Conservation (phyloP, 2,797 vertebrate genomes). For the Odontamblyopus lacepedii region DNA sequence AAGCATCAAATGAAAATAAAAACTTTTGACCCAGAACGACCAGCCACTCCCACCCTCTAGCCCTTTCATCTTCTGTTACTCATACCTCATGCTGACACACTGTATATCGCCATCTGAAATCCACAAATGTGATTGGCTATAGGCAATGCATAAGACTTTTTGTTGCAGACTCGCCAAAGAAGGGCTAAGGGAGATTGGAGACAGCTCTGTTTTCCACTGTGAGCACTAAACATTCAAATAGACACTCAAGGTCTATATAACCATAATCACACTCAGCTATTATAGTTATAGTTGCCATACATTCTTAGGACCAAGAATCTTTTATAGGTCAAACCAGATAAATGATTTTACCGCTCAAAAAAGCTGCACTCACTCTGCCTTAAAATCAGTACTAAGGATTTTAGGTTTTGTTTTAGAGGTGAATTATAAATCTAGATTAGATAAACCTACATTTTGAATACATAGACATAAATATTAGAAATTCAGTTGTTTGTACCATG, state of each 20-base stretch:
- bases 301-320: constrained; percentile 5
- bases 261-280: constrained; percentile 8
- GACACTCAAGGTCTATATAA: constrained; percentile 13
- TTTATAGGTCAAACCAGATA: constrained; percentile 13
- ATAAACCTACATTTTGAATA: not conserved
- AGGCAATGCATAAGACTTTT: constrained; percentile 28
- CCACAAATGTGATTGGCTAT: constrained; percentile 48
- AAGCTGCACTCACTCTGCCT: constrained; percentile 48
- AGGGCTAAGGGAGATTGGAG: constrained; percentile 52
- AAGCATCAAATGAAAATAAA: constrained; percentile 27
- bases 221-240: constrained; percentile 29
- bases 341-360: constrained; percentile 15
- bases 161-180: constrained; percentile 51
- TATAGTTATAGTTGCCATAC: constrained; percentile 8
- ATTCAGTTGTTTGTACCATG: not conserved
- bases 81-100: constrained; percentile 31
- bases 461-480: not conserved
- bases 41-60: constrained; percentile 17
- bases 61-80: constrained; percentile 17
- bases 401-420: constrained; percentile 19
- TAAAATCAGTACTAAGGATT: constrained; percentile 40
- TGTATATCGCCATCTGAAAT: constrained; percentile 32
- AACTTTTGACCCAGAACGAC: constrained; percentile 29
- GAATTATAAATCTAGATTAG: constrained; percentile 1
- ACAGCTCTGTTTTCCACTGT: constrained; percentile 36